Conservation (phyloP, 2,797 vertebrate species). For the Galago senegalensis region DNA sequence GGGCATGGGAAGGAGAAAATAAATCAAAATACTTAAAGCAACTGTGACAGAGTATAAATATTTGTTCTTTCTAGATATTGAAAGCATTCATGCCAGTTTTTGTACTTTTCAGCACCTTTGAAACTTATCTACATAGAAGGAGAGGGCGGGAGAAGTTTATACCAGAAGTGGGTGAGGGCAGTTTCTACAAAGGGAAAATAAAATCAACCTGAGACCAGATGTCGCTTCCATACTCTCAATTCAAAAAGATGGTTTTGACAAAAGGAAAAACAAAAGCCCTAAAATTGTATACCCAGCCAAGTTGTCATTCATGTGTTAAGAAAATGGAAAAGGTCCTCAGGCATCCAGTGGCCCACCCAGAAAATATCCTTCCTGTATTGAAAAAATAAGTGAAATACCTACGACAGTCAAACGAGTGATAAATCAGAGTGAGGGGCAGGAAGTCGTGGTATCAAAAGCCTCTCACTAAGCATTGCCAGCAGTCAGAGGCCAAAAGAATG, state of each 20-base stretch:
- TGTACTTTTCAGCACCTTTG: constrained; percentile 12
- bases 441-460: neutral
- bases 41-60: neutral
- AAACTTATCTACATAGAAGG: constrained; percentile 40
- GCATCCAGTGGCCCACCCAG: neutral
- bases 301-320: constrained; percentile 48
- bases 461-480: neutral
- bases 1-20: neutral
- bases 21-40: neutral
- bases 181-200: constrained; percentile 48
- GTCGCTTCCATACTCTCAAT: neutral
- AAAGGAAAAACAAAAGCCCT: constrained; percentile 26
- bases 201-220: constrained; percentile 29
- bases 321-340: constrained; percentile 22
- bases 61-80: neutral
- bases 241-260: constrained; percentile 53
- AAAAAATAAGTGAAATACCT: neutral
- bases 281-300: constrained; percentile 32
- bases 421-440: neutral
- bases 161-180: neutral
- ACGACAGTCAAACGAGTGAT: neutral
- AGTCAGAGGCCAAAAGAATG: constrained; percentile 12
- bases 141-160: neutral
- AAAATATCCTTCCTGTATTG: neutral
- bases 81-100: neutral